phyloP scores from a whole-genome alignment of 92 coral and sea anemone genomes.

The Micromussa lordhowensis region DNA sequence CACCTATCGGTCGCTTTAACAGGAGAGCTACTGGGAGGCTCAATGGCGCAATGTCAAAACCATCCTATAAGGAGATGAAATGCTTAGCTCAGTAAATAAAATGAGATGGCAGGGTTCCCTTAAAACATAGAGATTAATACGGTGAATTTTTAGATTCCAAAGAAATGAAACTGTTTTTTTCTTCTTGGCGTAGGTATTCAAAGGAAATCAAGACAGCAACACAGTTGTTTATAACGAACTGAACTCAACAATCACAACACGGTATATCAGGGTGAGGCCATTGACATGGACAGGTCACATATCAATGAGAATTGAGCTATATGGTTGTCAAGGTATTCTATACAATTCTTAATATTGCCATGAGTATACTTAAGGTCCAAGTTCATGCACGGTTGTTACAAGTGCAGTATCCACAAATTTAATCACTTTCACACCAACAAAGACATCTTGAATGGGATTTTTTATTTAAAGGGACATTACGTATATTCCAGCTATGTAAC shows the following conservation, averaged over 20 bases:
- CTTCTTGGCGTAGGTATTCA: background rate
- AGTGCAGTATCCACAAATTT: background rate
- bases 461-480: too few relatives aligned
- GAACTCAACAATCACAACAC: background rate
- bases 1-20: too few relatives aligned
- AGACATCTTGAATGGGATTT: too few relatives aligned
- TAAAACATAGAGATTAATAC: too few relatives aligned
- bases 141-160: too few relatives aligned
- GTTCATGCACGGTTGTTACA: background rate
- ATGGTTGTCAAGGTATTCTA: slow-evolving; percentile 12
- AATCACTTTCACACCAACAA: background rate
- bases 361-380: background rate
- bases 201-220: background rate
- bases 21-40: too few relatives aligned
- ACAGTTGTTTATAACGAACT: background rate
- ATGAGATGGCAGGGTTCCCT: too few relatives aligned
- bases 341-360: background rate
- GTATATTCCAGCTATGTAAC: too few relatives aligned
- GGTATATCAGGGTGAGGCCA: background rate
- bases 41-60: too few relatives aligned
- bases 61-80: too few relatives aligned
- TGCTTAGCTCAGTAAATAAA: too few relatives aligned
- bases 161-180: background rate
- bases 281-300: background rate
- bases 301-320: slow-evolving; percentile 19